phyloP scores from a whole-genome alignment of 2,113 vertebrate species.

The Hiodon alosoides region DNA sequence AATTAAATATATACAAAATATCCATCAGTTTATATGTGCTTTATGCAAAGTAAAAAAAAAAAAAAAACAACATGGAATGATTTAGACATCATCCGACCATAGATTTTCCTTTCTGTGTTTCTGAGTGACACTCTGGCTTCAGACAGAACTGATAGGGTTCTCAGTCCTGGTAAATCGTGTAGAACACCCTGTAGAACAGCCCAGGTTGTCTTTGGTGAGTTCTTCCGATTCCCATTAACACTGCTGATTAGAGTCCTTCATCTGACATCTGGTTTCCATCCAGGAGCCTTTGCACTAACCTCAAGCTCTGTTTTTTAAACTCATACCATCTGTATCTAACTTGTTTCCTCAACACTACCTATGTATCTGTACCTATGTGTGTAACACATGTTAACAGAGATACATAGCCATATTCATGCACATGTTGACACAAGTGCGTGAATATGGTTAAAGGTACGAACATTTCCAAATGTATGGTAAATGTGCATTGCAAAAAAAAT shows the following conservation, averaged over 20 bases:
- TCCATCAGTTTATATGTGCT: conserved; percentile 31
- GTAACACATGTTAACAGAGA: neutral
- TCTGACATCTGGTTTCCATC: too few species aligned
- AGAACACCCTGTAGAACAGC: neutral
- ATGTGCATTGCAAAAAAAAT: neutral
- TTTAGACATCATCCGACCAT: conserved; percentile 8
- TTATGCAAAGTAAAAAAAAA: conserved; percentile 34
- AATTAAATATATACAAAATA: conserved; percentile 39
- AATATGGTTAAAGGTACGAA: neutral
- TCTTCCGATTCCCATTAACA: too few species aligned
- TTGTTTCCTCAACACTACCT: neutral
- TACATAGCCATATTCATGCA: neutral
- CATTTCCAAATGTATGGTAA: neutral
- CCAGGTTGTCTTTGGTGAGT: too few species aligned
- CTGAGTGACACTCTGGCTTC: neutral
- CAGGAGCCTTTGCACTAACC: too few species aligned
- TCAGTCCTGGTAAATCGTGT: neutral
- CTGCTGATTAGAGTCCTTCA: too few species aligned
- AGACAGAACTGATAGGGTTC: neutral
- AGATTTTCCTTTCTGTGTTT: conserved; percentile 15
- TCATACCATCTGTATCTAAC: too few species aligned
- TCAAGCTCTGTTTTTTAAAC: too few species aligned
- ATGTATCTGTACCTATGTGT: too few species aligned
- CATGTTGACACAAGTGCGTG: neutral
- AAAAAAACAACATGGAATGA: conserved; percentile 24